Conservation (phyloP, 2,113 vertebrate species). For the Nesoenas mayeri region DNA sequence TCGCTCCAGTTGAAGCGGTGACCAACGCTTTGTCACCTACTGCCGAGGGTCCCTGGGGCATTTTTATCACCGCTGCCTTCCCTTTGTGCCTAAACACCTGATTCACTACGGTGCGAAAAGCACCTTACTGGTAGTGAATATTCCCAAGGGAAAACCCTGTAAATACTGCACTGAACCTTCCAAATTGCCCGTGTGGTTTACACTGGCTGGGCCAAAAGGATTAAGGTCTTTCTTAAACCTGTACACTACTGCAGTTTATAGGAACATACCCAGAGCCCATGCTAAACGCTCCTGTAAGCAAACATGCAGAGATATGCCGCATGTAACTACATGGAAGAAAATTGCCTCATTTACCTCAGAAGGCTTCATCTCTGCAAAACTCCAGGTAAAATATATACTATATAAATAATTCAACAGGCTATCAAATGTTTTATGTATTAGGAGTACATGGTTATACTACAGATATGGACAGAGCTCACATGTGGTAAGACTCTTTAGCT, state of each 20-base stretch:
- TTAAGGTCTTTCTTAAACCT: background rate
- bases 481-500: background rate
- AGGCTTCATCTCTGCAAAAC: slow-evolving; percentile 41
- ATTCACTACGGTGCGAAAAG: background rate
- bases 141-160: background rate
- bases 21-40: slow-evolving; percentile 7
- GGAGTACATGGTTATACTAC: slow-evolving; percentile 59
- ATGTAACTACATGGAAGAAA: slow-evolving; percentile 43
- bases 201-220: background rate
- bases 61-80: background rate
- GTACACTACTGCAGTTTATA: background rate
- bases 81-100: background rate
- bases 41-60: background rate
- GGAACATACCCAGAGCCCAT: background rate
- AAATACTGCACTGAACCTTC: background rate
- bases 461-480: slow-evolving; percentile 46
- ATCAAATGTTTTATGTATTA: slow-evolving; percentile 64
- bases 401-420: slow-evolving; percentile 59
- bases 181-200: background rate
- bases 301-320: slow-evolving; percentile 21
- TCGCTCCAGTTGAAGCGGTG: background rate
- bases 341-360: slow-evolving; percentile 59
- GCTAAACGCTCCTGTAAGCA: slow-evolving; percentile 12
- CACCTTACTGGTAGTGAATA: background rate
- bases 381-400: slow-evolving; percentile 50